Evolutionary conservation across 2,888 invertebrate species (phyloP).

Genomic region (Drosophila incognita): DNA sequence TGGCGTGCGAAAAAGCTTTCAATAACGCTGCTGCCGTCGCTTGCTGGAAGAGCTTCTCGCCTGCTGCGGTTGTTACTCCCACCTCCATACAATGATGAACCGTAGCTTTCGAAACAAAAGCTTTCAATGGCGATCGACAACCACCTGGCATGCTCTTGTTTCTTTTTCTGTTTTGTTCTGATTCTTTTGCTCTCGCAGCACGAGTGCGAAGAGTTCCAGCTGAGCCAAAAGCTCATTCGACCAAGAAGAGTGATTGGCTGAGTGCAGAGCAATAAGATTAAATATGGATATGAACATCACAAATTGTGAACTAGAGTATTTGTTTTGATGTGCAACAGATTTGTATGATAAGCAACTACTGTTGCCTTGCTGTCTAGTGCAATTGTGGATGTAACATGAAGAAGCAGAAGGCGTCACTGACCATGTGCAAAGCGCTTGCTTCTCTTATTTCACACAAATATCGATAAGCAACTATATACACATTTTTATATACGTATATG

Average conservation of each 20-base stretch:
- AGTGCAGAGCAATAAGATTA: not conserved
- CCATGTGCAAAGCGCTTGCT: not conserved
- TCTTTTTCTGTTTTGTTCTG: not conserved
- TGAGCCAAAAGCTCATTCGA: not conserved
- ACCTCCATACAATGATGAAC: not conserved
- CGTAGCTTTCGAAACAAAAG: constrained; percentile 23
- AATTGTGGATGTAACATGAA: not conserved
- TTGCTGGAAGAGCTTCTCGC: constrained; percentile 53
- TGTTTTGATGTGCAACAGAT: not conserved
- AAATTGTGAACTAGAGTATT: not conserved
- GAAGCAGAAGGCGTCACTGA: not conserved
- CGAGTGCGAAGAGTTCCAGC: not conserved
- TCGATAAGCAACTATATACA: not conserved
- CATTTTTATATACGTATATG: not conserved
- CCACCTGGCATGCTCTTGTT: not conserved
- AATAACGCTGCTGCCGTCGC: constrained; percentile 23
- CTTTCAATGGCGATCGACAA: constrained; percentile 15
- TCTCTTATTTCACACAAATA: not conserved
- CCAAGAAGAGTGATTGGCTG: not conserved
- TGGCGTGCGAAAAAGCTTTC: constrained; percentile 53
- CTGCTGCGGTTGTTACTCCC: constrained; percentile 16
- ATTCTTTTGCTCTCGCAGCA: not conserved
- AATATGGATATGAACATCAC: not conserved
- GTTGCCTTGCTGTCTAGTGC: not conserved
- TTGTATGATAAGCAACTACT: not conserved